Evolutionary conservation across 2,888 invertebrate genomes (phyloP).

Genomic region (Agriopis marginaria): DNA sequence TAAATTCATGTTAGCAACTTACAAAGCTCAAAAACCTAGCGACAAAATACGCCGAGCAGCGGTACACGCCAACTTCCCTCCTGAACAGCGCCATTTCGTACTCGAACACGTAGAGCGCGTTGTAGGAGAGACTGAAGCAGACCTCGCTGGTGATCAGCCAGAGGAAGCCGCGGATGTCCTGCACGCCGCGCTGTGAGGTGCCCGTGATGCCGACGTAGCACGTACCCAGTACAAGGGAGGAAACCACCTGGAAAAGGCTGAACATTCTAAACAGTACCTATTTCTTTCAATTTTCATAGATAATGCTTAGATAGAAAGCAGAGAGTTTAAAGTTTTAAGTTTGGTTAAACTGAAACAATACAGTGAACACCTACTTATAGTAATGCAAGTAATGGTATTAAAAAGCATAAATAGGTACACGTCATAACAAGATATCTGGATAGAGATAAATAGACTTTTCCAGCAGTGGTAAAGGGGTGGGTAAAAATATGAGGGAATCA

Average conservation of each 20-base stretch:
- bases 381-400: too few species aligned
- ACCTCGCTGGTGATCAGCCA: conserved; percentile 83
- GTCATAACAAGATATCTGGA: too few species aligned
- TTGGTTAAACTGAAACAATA: too few species aligned
- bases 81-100: conserved; percentile 73
- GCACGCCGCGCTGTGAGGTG: conserved; percentile 78
- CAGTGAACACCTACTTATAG: too few species aligned
- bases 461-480: too few species aligned
- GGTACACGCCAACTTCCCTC: conserved; percentile 77
- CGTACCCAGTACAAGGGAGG: conserved; percentile 71
- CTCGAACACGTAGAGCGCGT: conserved; percentile 76
- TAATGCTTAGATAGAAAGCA: too few species aligned
- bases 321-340: too few species aligned
- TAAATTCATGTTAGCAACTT: conserved; percentile 47
- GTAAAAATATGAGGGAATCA: too few species aligned
- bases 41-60: conserved; percentile 74
- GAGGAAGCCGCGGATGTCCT: conserved; percentile 77
- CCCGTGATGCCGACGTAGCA: conserved; percentile 77
- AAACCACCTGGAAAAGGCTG: conserved; percentile 62
- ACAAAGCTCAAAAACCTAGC: conserved; percentile 71
- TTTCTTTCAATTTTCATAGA: background rate
- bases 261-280: too few species aligned
- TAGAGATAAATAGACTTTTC: too few species aligned
- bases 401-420: too few species aligned
- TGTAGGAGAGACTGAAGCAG: conserved; percentile 77